Conservation (phyloP, 2,113 vertebrate genomes). For the Hippotragus niger region DNA sequence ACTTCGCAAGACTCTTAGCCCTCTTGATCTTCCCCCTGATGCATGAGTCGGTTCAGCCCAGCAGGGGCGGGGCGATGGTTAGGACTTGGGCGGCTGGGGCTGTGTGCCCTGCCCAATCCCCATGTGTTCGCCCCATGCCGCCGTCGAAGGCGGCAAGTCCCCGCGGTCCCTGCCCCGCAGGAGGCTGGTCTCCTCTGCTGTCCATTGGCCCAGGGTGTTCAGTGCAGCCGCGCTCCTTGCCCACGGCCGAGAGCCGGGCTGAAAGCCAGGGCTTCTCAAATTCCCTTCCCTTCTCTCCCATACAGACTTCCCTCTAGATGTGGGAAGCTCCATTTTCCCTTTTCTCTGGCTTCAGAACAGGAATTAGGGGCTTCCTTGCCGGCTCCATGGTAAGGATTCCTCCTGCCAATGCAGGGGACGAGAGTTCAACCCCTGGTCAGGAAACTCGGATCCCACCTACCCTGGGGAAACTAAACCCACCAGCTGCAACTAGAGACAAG, state of each 20-base stretch:
- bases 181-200: neutral
- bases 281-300: neutral
- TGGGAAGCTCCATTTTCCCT: neutral
- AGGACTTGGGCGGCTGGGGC: neutral
- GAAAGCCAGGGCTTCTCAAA: neutral
- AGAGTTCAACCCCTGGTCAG: neutral
- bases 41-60: neutral
- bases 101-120: accelerated
- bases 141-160: neutral
- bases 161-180: neutral
- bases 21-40: neutral
- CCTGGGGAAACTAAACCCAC: neutral
- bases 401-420: neutral
- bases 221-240: neutral
- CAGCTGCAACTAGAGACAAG: neutral
- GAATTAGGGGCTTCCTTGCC: neutral
- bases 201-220: neutral
- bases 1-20: neutral
- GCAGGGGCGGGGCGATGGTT: accelerated
- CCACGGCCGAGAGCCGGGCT: neutral
- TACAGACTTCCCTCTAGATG: neutral
- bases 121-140: accelerated
- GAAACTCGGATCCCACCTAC: neutral
- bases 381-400: accelerated
- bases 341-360: neutral